Base-by-base conservation (phyloP, 2,797 vertebrate species). In the Acipenser oxyrinchus region DNA sequence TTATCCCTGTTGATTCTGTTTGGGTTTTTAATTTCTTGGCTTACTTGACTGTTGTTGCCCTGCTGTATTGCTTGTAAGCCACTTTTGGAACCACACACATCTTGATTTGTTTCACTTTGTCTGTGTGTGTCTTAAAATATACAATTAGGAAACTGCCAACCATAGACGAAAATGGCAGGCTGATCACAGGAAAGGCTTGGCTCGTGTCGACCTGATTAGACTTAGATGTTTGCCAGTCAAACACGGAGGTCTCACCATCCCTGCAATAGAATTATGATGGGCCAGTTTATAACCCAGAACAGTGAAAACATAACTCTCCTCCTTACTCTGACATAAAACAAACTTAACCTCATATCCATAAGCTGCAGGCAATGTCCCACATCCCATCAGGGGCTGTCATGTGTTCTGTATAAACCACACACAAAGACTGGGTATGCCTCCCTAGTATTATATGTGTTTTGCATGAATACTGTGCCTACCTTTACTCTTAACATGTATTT, bases 231-330 rank as follows among this genome's bases (percentile, higher is more conserved):
- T 81, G 82, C 82, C 78, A 12, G 77, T 80, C 73, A 69, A 79
- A 61, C 72, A 75, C 80, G 80, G 81, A 84, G 81, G 81, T 84
- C 83, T 77, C 64, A 58, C n/a, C 55, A 15, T 7, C 81, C 73
- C 82, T 83, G 83, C 81, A 81, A 80, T 77, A 83, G 79, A 75
- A 79, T 65, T 65, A 49, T 67, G 50, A 72, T 63, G 69, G 73
- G 79, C 82, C 81, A 80, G 74, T 72, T 76, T 82, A 75, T 84
- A 81, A 83, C 76, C 10, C 55, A 76, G 76, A 72, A 65, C 66
- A 74, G 69, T 72, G 74, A 69, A 77, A 75, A 72, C 74, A 78
- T 72, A 73, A 74, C 62, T 76, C 63, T 64, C 75, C 64, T 68
- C 72, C 77, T 76, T 68, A 75, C 37, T 37, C 4, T 4, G 37